Conservation (phyloP, 2,888 invertebrate genomes). For the Drosophila infuscata region DNA sequence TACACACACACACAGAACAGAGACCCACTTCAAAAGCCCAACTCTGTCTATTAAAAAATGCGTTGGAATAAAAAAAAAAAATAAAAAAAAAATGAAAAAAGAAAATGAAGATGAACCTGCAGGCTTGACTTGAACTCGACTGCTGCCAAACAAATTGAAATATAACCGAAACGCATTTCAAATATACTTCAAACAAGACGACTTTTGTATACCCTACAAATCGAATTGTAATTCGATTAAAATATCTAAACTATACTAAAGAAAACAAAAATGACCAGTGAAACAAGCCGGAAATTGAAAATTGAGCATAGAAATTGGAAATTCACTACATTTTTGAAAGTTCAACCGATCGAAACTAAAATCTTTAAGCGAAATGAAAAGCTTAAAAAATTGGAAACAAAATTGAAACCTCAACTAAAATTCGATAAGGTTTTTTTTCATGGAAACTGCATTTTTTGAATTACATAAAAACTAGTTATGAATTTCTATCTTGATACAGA, state of each 20-base stretch:
- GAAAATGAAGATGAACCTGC: constrained; percentile 40
- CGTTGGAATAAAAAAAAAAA: constrained; percentile 49
- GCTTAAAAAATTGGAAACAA: background rate
- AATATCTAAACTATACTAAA: too few relatives aligned
- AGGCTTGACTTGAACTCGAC: constrained; percentile 34
- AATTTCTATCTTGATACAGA: background rate
- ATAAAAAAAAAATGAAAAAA: background rate
- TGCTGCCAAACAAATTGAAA: constrained; percentile 55
- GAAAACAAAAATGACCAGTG: too few relatives aligned
- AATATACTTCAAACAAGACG: background rate
- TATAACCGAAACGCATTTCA: constrained; percentile 41
- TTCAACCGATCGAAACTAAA: background rate
- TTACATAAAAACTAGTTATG: background rate
- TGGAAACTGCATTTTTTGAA: background rate
- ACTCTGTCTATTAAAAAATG: constrained; percentile 68
- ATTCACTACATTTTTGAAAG: background rate
- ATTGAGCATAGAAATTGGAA: background rate
- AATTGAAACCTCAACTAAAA: background rate
- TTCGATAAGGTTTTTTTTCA: background rate
- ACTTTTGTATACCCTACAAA: constrained; percentile 10
- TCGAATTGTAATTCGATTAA: background rate
- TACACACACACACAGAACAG: constrained; percentile 24
- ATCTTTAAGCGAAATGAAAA: background rate
- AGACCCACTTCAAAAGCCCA: constrained; percentile 69
- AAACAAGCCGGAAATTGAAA: background rate